phyloP scores from a whole-genome alignment of 2,888 invertebrate genomes.

The Heteropelma amictum region DNA sequence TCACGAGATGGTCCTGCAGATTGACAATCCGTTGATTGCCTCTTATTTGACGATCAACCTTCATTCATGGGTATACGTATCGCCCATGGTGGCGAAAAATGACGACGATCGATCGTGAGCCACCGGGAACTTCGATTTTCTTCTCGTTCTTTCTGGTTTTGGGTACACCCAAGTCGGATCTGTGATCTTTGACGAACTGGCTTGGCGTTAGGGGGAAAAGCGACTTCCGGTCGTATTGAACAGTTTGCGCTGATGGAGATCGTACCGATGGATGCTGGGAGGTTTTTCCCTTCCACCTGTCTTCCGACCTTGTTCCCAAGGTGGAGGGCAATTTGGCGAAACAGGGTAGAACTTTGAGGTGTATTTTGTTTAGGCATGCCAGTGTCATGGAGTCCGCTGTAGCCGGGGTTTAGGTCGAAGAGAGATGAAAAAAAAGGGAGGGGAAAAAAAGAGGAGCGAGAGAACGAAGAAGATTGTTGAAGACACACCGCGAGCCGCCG shows the following conservation, averaged over 20 bases:
- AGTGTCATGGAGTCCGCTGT: slow-evolving; percentile 1
- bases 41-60: slow-evolving; percentile 76
- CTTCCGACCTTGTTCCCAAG: no score
- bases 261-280: no score
- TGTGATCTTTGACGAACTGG: no score
- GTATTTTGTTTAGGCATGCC: slow-evolving; percentile 4
- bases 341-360: not conserved
- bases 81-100: no score
- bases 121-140: no score
- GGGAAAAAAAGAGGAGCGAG: slow-evolving; percentile 28
- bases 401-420: slow-evolving; percentile 43
- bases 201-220: no score
- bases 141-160: no score
- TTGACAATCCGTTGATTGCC: slow-evolving; percentile 80
- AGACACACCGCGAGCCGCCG: slow-evolving; percentile 38
- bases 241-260: no score
- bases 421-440: not conserved
- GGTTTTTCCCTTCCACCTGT: no score
- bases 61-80: not conserved
- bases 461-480: slow-evolving; percentile 37
- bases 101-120: no score
- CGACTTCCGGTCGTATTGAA: no score
- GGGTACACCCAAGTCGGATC: no score
- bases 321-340: not conserved
- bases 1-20: not conserved